phyloP scores from a whole-genome alignment of 2,797 vertebrate genomes.

The Syngnathus rostellatus region DNA sequence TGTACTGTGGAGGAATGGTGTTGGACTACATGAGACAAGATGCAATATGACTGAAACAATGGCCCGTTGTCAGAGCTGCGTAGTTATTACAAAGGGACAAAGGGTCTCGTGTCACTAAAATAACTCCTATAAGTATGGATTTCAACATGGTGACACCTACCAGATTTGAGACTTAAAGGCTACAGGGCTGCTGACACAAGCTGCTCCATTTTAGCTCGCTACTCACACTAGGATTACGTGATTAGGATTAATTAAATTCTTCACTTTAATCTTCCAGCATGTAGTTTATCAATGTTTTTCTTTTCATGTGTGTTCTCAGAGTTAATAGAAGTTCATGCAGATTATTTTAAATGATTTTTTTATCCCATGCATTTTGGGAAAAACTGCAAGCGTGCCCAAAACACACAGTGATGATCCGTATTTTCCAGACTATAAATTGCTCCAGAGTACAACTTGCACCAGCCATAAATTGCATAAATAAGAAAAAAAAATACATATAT shows the following conservation, averaged over 20 bases:
- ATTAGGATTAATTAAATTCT: not conserved
- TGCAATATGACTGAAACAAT: slow-evolving; percentile 80
- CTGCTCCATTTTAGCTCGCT: not conserved
- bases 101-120: slow-evolving; percentile 72
- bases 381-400: not conserved
- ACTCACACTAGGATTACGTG: not conserved
- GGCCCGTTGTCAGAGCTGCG: slow-evolving; percentile 77
- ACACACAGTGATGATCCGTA: not conserved
- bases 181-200: slow-evolving; percentile 11
- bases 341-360: not conserved
- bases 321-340: not conserved
- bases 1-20: slow-evolving; percentile 75
- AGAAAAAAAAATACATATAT: no score
- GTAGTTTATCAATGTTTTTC: not conserved
- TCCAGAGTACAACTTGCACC: no score
- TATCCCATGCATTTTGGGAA: not conserved
- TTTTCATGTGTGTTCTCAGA: not conserved
- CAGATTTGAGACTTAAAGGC: slow-evolving; percentile 42
- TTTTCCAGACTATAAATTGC: no score
- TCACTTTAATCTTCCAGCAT: not conserved
- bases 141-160: slow-evolving; percentile 62
- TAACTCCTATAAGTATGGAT: slow-evolving; percentile 76
- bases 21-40: slow-evolving; percentile 79
- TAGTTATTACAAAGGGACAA: slow-evolving; percentile 78
- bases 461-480: no score